These are phyloP conservation scores for Epistrophella euchroma DNA, from an alignment of 2,888 invertebrate species.

Conservation along the genomic window DNA sequence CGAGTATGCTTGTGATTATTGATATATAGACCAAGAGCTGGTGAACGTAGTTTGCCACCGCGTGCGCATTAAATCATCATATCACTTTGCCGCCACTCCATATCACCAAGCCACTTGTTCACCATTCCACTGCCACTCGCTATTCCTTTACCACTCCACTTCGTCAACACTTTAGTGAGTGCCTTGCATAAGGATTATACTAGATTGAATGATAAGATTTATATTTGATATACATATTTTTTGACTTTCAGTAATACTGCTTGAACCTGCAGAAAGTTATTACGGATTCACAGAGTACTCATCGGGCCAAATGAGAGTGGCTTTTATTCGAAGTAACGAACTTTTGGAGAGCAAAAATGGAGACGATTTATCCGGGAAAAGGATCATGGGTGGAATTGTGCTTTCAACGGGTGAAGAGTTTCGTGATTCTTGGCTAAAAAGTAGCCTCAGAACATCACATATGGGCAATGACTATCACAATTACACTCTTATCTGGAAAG, in stretches of 20 bases:
- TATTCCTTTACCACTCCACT: too few species aligned
- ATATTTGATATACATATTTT: too few species aligned
- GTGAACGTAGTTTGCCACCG: too few species aligned
- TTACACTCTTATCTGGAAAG: slow-evolving; percentile 88
- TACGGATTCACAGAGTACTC: slow-evolving; percentile 87
- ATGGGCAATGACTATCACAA: slow-evolving; percentile 87
- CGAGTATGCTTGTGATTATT: too few species aligned
- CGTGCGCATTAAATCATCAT: too few species aligned
- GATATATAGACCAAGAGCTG: too few species aligned
- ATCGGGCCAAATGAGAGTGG: slow-evolving; percentile 90
- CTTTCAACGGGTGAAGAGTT: slow-evolving; percentile 79
- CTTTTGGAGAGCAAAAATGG: slow-evolving; percentile 77
- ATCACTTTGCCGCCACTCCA: too few species aligned
- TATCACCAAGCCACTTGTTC: too few species aligned
- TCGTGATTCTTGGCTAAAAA: slow-evolving; percentile 80
- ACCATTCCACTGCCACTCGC: too few species aligned
- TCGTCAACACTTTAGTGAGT: too few species aligned
- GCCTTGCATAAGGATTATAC: too few species aligned
- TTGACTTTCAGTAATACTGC: slow-evolving; percentile 85
- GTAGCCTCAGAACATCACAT: slow-evolving; percentile 81
- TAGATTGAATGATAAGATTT: too few species aligned
- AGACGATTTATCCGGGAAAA: slow-evolving; percentile 79
- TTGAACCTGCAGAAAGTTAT: slow-evolving; percentile 87
- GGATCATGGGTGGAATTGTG: slow-evolving; percentile 81
- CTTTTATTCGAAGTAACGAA: slow-evolving; percentile 88